Conservation (phyloP, 2,888 invertebrate species). For the Harpagoxenus sublaevis region DNA sequence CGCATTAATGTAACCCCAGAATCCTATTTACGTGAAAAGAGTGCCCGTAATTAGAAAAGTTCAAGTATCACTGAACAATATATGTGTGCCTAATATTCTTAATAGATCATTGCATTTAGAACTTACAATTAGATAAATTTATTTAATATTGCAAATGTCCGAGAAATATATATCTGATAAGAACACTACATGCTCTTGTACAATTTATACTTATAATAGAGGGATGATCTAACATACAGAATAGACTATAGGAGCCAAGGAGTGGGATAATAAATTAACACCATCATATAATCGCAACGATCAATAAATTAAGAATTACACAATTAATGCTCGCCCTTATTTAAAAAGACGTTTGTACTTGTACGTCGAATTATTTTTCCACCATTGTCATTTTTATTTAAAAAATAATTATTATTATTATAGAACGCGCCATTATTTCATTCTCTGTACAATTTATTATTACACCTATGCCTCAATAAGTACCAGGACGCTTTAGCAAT, state of each 20-base stretch:
- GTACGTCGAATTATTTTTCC: conserved; percentile 21
- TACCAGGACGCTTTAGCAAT: conserved; percentile 3
- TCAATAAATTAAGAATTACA: conserved; percentile 36
- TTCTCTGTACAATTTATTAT: conserved; percentile 42
- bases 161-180: conserved; percentile 21
- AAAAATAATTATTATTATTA: conserved; percentile 40
- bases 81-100: conserved; percentile 13
- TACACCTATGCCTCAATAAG: conserved; percentile 42
- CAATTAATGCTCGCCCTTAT: conserved; percentile 15
- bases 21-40: background rate
- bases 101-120: conserved; percentile 5
- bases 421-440: conserved; percentile 21
- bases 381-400: conserved; percentile 38
- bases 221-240: background rate
- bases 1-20: background rate
- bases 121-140: conserved; percentile 1
- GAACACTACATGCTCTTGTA: conserved; percentile 8
- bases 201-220: conserved; percentile 21
- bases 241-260: background rate
- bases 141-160: conserved; percentile 10
- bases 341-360: conserved; percentile 37
- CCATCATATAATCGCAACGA: conserved; percentile 20
- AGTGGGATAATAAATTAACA: conserved; percentile 29
- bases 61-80: background rate
- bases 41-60: background rate